Conservation (phyloP, 2,113 vertebrate genomes). For the Spermophilus dauricus region DNA sequence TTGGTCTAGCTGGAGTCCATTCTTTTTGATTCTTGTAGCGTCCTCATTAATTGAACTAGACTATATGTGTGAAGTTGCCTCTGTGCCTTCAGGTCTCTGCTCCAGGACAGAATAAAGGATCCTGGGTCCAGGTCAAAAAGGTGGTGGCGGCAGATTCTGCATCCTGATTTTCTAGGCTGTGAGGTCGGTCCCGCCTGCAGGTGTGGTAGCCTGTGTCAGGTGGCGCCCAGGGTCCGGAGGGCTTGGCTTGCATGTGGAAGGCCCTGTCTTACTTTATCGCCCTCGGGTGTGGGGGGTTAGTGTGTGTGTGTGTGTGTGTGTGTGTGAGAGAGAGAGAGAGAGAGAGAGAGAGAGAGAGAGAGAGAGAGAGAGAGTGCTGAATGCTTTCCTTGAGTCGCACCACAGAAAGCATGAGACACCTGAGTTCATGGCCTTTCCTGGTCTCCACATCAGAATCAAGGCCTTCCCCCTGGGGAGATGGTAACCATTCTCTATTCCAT, state of each 20-base stretch:
- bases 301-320: constrained; percentile 78
- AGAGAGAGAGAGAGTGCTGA: constrained; percentile 93
- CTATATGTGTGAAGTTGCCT: neutral
- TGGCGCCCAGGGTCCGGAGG: constrained; percentile 64
- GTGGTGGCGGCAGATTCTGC: neutral
- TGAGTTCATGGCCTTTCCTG: constrained; percentile 93
- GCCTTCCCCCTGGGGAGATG: constrained; percentile 97
- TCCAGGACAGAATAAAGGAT: neutral
- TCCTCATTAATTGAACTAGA: neutral
- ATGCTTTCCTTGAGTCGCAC: constrained; percentile 91
- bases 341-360: constrained; percentile 86
- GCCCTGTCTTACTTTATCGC: constrained; percentile 92
- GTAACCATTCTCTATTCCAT: constrained; percentile 94
- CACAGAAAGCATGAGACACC: constrained; percentile 87
- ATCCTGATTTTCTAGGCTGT: neutral
- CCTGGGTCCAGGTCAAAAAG: constrained; percentile 66
- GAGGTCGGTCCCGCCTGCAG: neutral
- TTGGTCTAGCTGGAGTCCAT: neutral
- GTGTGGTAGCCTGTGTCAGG: constrained; percentile 78
- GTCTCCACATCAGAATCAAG: constrained; percentile 97
- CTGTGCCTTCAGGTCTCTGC: constrained; percentile 17
- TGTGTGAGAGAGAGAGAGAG: too few relatives aligned
- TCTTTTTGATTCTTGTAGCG: neutral
- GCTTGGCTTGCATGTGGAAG: constrained; percentile 92
- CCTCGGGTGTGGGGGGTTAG: constrained; percentile 69